Percentiles rank a stretch among this genome's conserved stretches.
Evolutionary conservation across 2,888 invertebrate genomes (phyloP).

Genomic region (Tenthredo distinguenda): DNA sequence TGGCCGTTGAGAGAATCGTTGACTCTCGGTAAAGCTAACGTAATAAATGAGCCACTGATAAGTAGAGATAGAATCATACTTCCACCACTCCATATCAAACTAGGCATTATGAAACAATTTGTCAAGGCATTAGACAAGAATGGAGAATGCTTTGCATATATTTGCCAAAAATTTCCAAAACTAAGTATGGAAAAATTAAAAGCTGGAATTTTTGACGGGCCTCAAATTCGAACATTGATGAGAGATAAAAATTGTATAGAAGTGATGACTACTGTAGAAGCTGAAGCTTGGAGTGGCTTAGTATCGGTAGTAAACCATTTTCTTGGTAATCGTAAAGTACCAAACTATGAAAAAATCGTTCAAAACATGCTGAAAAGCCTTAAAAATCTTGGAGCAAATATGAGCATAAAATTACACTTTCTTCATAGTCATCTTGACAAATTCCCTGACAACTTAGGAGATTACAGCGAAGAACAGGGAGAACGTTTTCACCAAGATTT

Average conservation of each 20-base stretch:
- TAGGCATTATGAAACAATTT: neutral
- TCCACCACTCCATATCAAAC: slow-evolving; percentile 62
- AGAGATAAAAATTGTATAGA: slow-evolving; percentile 57
- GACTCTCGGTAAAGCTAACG: neutral
- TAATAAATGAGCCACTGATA: slow-evolving; percentile 44
- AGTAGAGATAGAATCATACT: slow-evolving; percentile 56
- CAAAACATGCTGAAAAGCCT: slow-evolving; percentile 60
- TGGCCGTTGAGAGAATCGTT: neutral
- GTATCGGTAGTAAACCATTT: slow-evolving; percentile 50
- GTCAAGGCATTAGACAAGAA: too few species aligned
- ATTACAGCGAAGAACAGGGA: slow-evolving; percentile 70
- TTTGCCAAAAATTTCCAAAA: neutral
- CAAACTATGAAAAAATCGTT: slow-evolving; percentile 59
- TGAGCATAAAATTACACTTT: slow-evolving; percentile 70
- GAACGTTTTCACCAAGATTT: slow-evolving; percentile 72
- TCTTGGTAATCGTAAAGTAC: slow-evolving; percentile 58
- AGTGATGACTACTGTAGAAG: slow-evolving; percentile 57
- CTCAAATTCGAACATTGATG: slow-evolving; percentile 60
- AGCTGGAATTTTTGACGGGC: slow-evolving; percentile 55
- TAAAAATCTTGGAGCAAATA: slow-evolving; percentile 58
- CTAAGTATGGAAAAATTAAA: neutral
- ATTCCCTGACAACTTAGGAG: slow-evolving; percentile 69
- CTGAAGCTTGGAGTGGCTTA: slow-evolving; percentile 57
- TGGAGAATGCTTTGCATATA: neutral
- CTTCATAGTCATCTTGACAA: slow-evolving; percentile 66